phyloP scores from a whole-genome alignment of 2,113 vertebrate genomes.

The Pristiophorus japonicus region DNA sequence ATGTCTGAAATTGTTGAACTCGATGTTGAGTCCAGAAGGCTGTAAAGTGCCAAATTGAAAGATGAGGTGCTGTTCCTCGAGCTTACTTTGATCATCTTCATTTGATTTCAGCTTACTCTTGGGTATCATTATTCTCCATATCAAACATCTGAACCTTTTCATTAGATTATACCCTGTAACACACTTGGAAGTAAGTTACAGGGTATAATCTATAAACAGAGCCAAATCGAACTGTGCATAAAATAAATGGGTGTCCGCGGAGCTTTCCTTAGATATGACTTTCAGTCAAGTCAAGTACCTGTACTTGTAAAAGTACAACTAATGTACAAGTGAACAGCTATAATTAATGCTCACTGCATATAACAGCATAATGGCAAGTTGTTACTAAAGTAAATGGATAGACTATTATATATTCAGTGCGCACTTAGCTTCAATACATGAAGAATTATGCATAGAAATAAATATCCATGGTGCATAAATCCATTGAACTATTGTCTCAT shows the following conservation, averaged over 20 bases:
- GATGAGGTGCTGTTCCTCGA: too few species aligned
- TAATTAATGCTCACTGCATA: background rate
- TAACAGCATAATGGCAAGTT: background rate
- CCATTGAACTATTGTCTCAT: background rate
- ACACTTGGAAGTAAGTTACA: background rate
- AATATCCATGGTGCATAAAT: background rate
- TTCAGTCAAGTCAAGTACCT: background rate
- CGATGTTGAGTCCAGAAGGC: too few species aligned
- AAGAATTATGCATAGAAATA: background rate
- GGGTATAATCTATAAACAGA: background rate
- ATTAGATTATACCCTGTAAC: background rate
- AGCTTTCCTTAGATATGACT: background rate
- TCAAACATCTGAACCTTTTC: background rate
- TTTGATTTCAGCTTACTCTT: too few species aligned
- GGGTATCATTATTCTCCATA: too few species aligned
- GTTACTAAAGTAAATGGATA: background rate
- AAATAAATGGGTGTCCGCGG: too few species aligned
- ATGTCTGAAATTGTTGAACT: too few species aligned
- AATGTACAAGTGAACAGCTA: background rate
- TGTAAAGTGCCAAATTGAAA: too few species aligned
- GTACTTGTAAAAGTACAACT: background rate
- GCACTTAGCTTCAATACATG: background rate
- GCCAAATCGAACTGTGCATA: too few species aligned
- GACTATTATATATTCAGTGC: background rate
- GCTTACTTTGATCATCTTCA: too few species aligned